Evolutionary conservation across 1,140 invertebrate species (phyloP).

Genomic region (Meloidogyne exigua): DNA sequence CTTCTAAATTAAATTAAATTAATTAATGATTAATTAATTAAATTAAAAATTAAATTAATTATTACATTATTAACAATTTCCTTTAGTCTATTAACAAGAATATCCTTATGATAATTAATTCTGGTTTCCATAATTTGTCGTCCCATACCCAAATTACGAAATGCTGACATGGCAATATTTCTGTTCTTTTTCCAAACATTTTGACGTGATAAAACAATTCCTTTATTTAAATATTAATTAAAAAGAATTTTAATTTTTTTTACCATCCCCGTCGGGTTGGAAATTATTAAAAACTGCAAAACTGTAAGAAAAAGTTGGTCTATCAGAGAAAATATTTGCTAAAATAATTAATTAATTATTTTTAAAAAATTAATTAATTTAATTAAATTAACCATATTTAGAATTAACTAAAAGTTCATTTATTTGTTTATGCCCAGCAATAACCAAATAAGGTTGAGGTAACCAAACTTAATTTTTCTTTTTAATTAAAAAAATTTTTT

Average conservation of each 20-base stretch:
- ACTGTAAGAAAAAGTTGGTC: conserved; percentile 44
- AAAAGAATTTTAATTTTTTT: neutral
- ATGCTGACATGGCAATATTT: conserved; percentile 46
- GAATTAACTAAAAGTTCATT: conserved; percentile 27
- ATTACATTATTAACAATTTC: conserved; percentile 6
- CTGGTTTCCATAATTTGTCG: conserved; percentile 35
- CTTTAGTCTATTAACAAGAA: conserved; percentile 28
- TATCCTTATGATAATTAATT: conserved; percentile 39
- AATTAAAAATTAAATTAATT: neutral
- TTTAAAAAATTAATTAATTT: neutral
- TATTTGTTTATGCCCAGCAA: conserved; percentile 40
- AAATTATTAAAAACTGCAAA: conserved; percentile 53
- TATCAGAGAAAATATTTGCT: conserved; percentile 45
- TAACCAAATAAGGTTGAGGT: conserved; percentile 48
- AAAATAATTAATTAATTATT: conserved; percentile 24
- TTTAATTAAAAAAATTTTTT: neutral
- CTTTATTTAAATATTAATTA: conserved; percentile 11
- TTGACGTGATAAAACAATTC: conserved; percentile 38
- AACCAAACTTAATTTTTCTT: conserved; percentile 34
- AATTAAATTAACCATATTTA: neutral
- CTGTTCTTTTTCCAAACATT: conserved; percentile 42
- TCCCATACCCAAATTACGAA: conserved; percentile 51
- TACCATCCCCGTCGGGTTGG: conserved; percentile 44
- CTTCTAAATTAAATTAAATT: neutral
- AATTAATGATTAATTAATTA: neutral